Percentiles rank a stretch among this genome's conserved stretches.
Conservation (phyloP, 2,113 vertebrate genomes). For the Lophochroa leadbeateri region DNA sequence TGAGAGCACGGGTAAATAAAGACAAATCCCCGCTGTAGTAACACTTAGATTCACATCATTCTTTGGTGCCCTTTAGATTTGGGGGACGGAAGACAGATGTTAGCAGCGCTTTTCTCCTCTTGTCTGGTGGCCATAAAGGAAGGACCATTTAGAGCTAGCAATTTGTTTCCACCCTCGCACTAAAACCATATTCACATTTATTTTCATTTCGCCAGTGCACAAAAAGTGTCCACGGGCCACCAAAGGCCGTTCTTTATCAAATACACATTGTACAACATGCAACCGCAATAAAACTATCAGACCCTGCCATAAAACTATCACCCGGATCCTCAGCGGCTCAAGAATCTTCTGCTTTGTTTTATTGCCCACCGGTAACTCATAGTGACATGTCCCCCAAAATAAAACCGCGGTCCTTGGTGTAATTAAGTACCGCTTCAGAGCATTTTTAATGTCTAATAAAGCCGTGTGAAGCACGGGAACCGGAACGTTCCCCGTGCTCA, state of each 20-base stretch:
- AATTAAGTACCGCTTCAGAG: slow-evolving; percentile 51
- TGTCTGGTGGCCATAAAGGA: slow-evolving; percentile 79
- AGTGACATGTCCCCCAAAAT: neutral
- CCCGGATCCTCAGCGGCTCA: slow-evolving; percentile 1
- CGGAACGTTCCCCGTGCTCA: neutral
- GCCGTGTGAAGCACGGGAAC: neutral
- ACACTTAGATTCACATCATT: slow-evolving; percentile 82
- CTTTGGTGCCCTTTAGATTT: slow-evolving; percentile 80
- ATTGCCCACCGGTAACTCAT: neutral
- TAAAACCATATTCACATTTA: slow-evolving; percentile 75
- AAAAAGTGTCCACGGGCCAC: slow-evolving; percentile 77
- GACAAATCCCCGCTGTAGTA: slow-evolving; percentile 77
- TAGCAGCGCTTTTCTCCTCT: slow-evolving; percentile 77
- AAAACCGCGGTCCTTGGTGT: neutral
- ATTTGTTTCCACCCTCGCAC: slow-evolving; percentile 78
- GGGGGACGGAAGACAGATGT: slow-evolving; percentile 80
- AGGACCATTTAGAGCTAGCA: slow-evolving; percentile 77
- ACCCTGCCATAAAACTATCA: slow-evolving; percentile 75
- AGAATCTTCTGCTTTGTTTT: slow-evolving; percentile 33
- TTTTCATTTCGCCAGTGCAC: slow-evolving; percentile 76
- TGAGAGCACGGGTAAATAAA: slow-evolving; percentile 76
- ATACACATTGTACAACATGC: slow-evolving; percentile 78
- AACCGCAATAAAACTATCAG: slow-evolving; percentile 77
- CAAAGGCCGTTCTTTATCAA: slow-evolving; percentile 79
- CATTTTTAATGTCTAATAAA: slow-evolving; percentile 57